phyloP scores from a whole-genome alignment of 2,113 vertebrate species.

The Pangasianodon gigas region DNA sequence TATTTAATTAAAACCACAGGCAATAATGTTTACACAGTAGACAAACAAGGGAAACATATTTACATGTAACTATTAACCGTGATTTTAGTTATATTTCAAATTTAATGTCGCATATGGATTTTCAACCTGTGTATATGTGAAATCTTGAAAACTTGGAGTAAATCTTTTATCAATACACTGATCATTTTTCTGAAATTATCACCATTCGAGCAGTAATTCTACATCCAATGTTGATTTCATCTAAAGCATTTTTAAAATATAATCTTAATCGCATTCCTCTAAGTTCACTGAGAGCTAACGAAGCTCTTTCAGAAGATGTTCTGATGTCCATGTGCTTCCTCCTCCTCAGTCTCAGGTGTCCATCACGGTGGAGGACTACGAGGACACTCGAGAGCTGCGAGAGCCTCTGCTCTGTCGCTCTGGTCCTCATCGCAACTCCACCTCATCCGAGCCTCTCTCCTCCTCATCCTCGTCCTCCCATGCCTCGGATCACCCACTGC shows the following conservation, averaged over 20 bases:
- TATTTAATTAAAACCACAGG: no score
- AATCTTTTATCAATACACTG: neutral
- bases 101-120: neutral
- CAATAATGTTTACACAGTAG: no score
- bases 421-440: conserved; percentile 76
- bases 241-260: neutral
- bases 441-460: conserved; percentile 74
- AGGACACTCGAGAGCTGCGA: conserved; percentile 78
- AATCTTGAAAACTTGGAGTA: neutral
- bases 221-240: neutral
- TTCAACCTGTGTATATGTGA: neutral
- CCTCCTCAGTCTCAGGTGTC: conserved; percentile 78
- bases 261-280: neutral
- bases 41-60: neutral
- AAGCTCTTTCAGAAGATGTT: neutral
- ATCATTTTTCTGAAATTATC: neutral
- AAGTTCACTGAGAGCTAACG: neutral
- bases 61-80: neutral
- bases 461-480: conserved; percentile 69
- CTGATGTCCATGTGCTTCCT: neutral
- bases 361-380: conserved; percentile 80
- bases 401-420: conserved; percentile 73
- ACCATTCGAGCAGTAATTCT: neutral
- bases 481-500: conserved; percentile 77
- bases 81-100: neutral